Evolutionary conservation across 2,888 invertebrate genomes (phyloP).

Genomic region (Siphlonurus alternatus): DNA sequence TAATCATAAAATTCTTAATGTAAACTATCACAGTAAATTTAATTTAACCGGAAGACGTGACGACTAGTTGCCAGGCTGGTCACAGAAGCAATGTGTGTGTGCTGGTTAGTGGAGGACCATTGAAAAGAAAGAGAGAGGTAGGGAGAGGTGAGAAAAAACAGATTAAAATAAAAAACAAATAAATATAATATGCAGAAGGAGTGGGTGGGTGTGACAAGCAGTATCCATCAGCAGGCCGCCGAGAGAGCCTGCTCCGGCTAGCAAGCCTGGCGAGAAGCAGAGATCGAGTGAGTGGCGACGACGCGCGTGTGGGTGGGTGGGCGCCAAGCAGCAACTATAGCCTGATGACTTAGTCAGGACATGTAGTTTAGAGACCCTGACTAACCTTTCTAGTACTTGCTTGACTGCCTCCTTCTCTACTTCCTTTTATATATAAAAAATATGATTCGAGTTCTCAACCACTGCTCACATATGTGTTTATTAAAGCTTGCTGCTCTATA

Average conservation of each 20-base stretch:
- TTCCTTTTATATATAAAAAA: no score
- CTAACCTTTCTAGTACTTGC: background rate
- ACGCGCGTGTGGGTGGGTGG: background rate
- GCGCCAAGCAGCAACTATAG: background rate
- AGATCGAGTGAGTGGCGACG: background rate
- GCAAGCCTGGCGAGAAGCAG: background rate
- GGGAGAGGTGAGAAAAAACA: background rate
- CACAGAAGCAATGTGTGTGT: background rate
- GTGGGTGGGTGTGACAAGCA: background rate
- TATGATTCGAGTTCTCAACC: no score
- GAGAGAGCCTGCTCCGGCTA: no score
- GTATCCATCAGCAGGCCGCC: background rate
- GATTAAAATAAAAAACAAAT: background rate
- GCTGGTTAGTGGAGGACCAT: background rate
- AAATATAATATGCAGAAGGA: background rate
- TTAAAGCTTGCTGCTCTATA: no score
- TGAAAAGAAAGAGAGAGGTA: background rate
- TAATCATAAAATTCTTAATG: no score
- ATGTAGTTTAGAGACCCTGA: background rate
- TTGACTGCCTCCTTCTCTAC: no score
- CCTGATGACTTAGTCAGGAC: background rate
- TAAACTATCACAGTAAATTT: background rate
- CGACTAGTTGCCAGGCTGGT: background rate
- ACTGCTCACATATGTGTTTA: no score
- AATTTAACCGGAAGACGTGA: background rate